These are phyloP conservation scores for Listronotus bonariensis DNA, from an alignment of 1,140 invertebrate genomes.

Conservation along the genomic window DNA sequence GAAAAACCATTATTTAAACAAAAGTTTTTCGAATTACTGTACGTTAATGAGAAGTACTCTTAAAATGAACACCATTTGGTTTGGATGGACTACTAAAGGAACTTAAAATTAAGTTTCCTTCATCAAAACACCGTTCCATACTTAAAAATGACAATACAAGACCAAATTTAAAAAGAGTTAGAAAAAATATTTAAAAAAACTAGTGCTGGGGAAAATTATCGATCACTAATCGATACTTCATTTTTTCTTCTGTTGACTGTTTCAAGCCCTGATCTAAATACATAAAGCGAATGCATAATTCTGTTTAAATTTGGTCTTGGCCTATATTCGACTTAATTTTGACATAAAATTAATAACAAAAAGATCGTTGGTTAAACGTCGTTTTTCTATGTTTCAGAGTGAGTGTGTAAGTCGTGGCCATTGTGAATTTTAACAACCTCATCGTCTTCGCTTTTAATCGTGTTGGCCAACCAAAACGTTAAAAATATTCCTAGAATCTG, in stretches of 20 bases:
- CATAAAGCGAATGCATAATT: too few relatives aligned
- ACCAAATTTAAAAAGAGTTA: too few relatives aligned
- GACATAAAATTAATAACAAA: background rate
- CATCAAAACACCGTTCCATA: background rate
- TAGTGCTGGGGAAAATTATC: too few relatives aligned
- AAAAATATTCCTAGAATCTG: constrained; percentile 10
- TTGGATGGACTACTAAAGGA: constrained; percentile 21
- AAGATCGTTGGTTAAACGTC: constrained; percentile 6
- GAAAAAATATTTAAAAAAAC: too few relatives aligned
- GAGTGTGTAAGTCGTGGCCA: constrained; percentile 26
- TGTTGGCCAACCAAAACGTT: constrained; percentile 7
- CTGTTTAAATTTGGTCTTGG: too few relatives aligned
- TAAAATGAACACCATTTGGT: constrained; percentile 25
- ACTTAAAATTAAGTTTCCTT: background rate
- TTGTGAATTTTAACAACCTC: constrained; percentile 29
- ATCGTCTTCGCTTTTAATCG: constrained; percentile 9
- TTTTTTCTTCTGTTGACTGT: too few relatives aligned
- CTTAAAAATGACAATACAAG: too few relatives aligned
- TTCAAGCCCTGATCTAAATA: too few relatives aligned
- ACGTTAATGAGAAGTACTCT: background rate
- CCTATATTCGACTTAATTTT: too few relatives aligned
- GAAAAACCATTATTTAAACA: too few relatives aligned
- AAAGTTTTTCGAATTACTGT: background rate
- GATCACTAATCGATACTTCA: too few relatives aligned
- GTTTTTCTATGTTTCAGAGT: constrained; percentile 29